Evolutionary conservation across 2,113 vertebrate genomes (phyloP), one percentile per base, ranked within the genome.

Genomic region (Plestiodon gilberti): DNA sequence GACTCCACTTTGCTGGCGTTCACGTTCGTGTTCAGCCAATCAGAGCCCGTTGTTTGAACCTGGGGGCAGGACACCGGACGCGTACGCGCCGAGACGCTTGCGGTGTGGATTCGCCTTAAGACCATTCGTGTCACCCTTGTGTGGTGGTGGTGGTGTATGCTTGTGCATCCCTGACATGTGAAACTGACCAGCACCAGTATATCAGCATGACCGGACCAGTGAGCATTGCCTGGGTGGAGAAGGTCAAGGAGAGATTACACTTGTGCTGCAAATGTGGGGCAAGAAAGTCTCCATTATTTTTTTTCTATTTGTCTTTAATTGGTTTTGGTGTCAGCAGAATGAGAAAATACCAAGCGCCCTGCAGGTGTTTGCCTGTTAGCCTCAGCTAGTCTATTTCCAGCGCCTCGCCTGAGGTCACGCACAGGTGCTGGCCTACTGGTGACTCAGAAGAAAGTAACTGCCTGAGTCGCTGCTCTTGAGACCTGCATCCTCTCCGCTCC

Each of bases 381-480:
- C 81, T 76, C 67, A 62, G 25, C 61, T 20, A 80, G 69, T 57
- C 80, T 69, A 5, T 82, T 80, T 38, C 2, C 65, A 88, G 43
- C 57, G 14, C 86, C 57, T 78, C 30, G 18, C 69, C 64, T 22
- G 82, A 78, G 84, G 83, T 82, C 52, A 65, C 85, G 6, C 48
- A 76, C 83, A 86, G 92, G 82, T 93, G 85, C 85, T 81, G 83
- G 85, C 87, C 83, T 78, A 38, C 55, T 2, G 84, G 87, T 89
- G 87, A 81, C 85, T 89, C 89, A 82, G 82, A 89, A 43, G 18
- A 87, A 61, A 75, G 65, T 64, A 67, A 77, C 64, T 8, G 65
- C 35, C 20, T 6, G 78, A 43, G 9, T 0, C 0, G 30, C n/a
- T n/a, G 77, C 57, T 61, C 69, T 0, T 0, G 80, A 48, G 70